Evolutionary conservation across 2,797 vertebrate genomes (phyloP).

Genomic region (Nannoperca australis): DNA sequence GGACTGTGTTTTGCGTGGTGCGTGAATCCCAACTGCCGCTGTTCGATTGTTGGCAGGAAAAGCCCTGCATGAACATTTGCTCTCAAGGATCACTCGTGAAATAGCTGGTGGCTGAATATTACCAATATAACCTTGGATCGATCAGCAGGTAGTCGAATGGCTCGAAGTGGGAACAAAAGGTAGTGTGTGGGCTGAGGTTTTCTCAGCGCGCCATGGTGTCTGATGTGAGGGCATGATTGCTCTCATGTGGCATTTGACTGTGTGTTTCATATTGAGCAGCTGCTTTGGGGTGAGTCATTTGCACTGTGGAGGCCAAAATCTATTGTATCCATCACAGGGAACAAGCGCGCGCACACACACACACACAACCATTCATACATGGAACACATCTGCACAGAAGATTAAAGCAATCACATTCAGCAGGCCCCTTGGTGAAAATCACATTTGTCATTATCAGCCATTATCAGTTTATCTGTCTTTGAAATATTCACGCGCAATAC

Average conservation of each 20-base stretch:
- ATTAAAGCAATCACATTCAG: slow-evolving; percentile 52
- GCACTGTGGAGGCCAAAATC: slow-evolving; percentile 65
- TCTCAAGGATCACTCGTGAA: slow-evolving; percentile 6
- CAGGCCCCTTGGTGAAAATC: slow-evolving; percentile 45
- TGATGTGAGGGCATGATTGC: slow-evolving; percentile 51
- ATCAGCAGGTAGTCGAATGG: slow-evolving; percentile 34
- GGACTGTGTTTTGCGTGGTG: not conserved
- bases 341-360: slow-evolving; percentile 33
- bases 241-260: slow-evolving; percentile 64
- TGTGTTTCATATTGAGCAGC: slow-evolving; percentile 62
- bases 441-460: slow-evolving; percentile 59
- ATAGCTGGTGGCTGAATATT: not conserved
- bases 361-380: not conserved
- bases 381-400: slow-evolving; percentile 20
- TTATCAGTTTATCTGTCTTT: slow-evolving; percentile 62
- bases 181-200: slow-evolving; percentile 33
- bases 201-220: slow-evolving; percentile 36
- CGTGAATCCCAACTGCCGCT: not conserved
- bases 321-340: slow-evolving; percentile 67
- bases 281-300: slow-evolving; percentile 76
- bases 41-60: not conserved
- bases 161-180: slow-evolving; percentile 29
- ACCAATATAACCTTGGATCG: not conserved
- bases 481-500: slow-evolving; percentile 65
- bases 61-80: not conserved